A percentile compares a stretch with the other conserved stretches of the same genome.
Evolutionary conservation across 2,113 vertebrate genomes (phyloP).

Genomic region (Macheiramphus alcinus): DNA sequence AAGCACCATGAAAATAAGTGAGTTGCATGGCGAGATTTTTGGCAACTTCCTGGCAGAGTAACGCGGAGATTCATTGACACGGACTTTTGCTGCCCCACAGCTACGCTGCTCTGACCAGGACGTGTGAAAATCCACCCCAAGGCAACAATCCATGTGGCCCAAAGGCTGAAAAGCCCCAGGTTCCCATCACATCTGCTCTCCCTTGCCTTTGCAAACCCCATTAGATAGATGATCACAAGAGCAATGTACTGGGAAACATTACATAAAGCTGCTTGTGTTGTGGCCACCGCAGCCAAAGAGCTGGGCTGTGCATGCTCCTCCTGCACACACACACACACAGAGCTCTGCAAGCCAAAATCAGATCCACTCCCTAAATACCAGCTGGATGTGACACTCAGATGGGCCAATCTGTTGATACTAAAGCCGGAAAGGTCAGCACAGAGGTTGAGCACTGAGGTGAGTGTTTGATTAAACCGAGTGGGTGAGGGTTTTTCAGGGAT

Average conservation of each 20-base stretch:
- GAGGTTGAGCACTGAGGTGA: background rate
- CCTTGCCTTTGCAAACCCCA: background rate
- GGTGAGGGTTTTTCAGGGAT: background rate
- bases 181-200: background rate
- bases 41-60: background rate
- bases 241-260: rapidly evolving
- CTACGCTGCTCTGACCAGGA: rapidly evolving
- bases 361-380: background rate
- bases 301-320: background rate
- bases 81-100: background rate
- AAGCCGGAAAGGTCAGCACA: background rate
- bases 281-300: rapidly evolving
- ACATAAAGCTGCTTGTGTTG: rapidly evolving
- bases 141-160: background rate
- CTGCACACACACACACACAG: background rate
- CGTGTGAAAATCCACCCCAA: background rate
- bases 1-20: background rate
- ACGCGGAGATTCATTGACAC: rapidly evolving
- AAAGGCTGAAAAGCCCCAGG: background rate
- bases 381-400: background rate
- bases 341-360: rapidly evolving
- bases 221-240: background rate
- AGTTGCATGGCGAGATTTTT: background rate
- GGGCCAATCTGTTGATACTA: background rate
- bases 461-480: background rate